These are phyloP conservation scores for Motacilla tschutschensis DNA, from an alignment of 2,113 vertebrate genomes.

Conservation along the genomic window DNA sequence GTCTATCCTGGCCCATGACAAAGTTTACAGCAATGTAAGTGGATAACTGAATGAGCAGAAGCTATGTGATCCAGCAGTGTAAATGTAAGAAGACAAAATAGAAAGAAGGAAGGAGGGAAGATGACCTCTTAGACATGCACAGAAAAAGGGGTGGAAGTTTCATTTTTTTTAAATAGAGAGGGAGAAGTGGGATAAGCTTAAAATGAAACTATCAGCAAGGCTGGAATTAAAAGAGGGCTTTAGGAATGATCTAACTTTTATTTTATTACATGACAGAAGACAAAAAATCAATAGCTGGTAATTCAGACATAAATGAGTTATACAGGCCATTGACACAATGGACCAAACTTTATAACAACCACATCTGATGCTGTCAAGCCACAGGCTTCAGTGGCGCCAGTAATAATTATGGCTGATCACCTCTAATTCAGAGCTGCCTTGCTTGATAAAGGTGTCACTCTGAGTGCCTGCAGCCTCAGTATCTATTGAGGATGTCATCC, in stretches of 20 bases:
- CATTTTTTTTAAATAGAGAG: neutral
- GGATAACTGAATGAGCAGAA: neutral
- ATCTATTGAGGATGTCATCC: conserved; percentile 61
- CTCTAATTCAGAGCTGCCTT: conserved; percentile 78
- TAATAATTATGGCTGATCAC: conserved; percentile 81
- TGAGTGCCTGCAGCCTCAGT: conserved; percentile 61
- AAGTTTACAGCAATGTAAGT: neutral
- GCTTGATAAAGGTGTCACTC: conserved; percentile 78
- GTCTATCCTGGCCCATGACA: neutral
- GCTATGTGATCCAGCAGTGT: neutral
- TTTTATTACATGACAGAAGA: conserved; percentile 75
- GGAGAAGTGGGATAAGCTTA: neutral
- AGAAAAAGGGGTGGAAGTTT: neutral
- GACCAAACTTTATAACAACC: conserved; percentile 77
- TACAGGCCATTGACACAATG: conserved; percentile 78
- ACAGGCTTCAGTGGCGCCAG: conserved; percentile 77
- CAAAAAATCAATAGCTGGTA: conserved; percentile 74
- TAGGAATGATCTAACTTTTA: conserved; percentile 67
- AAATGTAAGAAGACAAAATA: neutral
- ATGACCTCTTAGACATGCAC: neutral
- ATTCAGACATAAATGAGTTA: conserved; percentile 78
- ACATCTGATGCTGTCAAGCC: conserved; percentile 77
- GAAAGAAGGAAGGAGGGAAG: neutral
- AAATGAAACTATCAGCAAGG: conserved; percentile 23
- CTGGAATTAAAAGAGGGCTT: conserved; percentile 59